Conservation (phyloP, 2,797 vertebrate species). For the Aulostomus chinensis region DNA sequence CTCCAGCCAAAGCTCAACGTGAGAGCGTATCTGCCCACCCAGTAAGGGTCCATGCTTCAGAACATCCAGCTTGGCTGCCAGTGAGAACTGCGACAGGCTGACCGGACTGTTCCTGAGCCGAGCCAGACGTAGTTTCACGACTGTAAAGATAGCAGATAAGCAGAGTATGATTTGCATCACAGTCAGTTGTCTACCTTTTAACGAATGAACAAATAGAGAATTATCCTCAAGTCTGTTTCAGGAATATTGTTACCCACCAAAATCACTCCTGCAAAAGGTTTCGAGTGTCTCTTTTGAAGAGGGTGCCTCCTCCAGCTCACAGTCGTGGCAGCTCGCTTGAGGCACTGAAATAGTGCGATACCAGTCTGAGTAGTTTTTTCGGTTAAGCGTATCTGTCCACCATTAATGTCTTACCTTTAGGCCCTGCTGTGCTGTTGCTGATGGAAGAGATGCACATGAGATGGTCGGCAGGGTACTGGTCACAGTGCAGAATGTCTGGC, state of each 20-base stretch:
- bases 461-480: conserved; percentile 84
- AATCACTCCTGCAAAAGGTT: conserved; percentile 84
- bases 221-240: background rate
- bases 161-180: no score
- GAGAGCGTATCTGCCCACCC: conserved; percentile 75
- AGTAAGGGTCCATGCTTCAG: conserved; percentile 84
- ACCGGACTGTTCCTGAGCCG: conserved; percentile 74
- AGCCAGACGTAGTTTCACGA: conserved; percentile 84
- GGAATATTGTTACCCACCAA: conserved; percentile 75
- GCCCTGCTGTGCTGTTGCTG: conserved; percentile 71
- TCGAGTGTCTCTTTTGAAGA: conserved; percentile 82
- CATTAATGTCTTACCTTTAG: conserved; percentile 69
- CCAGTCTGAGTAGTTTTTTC: conserved; percentile 9
- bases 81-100: conserved; percentile 78
- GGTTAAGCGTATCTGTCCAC: background rate
- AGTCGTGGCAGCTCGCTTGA: conserved; percentile 86
- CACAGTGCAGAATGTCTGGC: conserved; percentile 85
- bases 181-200: no score
- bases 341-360: conserved; percentile 70
- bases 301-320: conserved; percentile 81
- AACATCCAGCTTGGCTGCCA: conserved; percentile 82
- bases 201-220: background rate
- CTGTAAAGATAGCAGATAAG: conserved; percentile 57
- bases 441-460: conserved; percentile 85
- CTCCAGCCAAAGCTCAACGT: conserved; percentile 84